Evolutionary conservation across 2,888 invertebrate species (phyloP).

Genomic region (Julus scandinavius): DNA sequence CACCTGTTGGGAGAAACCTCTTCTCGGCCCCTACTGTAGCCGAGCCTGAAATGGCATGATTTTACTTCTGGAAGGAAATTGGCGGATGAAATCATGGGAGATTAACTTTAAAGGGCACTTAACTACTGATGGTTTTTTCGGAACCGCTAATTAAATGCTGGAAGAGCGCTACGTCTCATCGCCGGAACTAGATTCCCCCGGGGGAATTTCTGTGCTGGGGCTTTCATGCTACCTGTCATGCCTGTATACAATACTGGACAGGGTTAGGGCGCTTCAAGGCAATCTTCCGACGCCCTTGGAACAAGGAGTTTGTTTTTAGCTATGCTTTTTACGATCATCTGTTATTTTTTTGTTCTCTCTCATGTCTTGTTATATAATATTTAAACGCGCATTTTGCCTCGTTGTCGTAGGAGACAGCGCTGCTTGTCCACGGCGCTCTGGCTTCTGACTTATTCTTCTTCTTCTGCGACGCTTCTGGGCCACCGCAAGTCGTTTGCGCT

Average conservation of each 20-base stretch:
- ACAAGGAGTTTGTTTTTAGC: background rate
- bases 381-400: background rate
- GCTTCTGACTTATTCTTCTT: too few relatives aligned
- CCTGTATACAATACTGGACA: too few relatives aligned
- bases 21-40: too few relatives aligned
- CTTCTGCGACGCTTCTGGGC: background rate
- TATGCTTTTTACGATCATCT: background rate
- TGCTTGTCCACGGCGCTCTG: background rate
- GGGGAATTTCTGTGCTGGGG: background rate
- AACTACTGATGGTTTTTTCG: constrained; percentile 3
- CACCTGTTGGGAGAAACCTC: background rate
- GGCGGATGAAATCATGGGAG: constrained; percentile 8
- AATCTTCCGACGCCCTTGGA: too few relatives aligned
- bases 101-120: constrained; percentile 21
- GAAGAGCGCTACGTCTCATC: background rate
- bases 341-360: background rate
- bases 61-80: background rate
- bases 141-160: constrained; percentile 4
- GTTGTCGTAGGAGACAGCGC: background rate
- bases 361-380: background rate
- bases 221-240: background rate
- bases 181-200: background rate
- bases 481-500: constrained; percentile 7
- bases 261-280: background rate
- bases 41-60: too few relatives aligned